Percentiles rank a stretch among this genome's conserved stretches.
Conservation (phyloP, 2,113 vertebrate species). For the Channa maculata region DNA sequence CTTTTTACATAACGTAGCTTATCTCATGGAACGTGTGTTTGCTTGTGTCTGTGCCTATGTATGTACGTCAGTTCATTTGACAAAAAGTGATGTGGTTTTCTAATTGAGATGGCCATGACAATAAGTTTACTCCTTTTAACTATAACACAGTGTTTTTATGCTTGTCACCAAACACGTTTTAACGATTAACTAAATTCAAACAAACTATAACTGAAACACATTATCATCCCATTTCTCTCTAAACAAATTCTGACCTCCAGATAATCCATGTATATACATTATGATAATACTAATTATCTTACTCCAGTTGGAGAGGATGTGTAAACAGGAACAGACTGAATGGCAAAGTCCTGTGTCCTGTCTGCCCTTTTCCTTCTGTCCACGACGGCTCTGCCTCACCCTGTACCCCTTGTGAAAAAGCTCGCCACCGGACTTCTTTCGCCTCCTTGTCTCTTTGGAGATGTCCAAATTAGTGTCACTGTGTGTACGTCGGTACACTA, state of each 20-base stretch:
- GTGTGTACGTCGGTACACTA: slow-evolving; percentile 85
- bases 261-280: not conserved
- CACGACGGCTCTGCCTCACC: slow-evolving; percentile 82
- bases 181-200: not conserved
- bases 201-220: not conserved
- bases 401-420: slow-evolving; percentile 93
- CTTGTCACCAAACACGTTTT: not conserved
- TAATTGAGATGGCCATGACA: not conserved
- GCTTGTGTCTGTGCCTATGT: not conserved
- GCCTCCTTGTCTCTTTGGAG: slow-evolving; percentile 75
- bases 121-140: not conserved
- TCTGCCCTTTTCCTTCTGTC: slow-evolving; percentile 80
- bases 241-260: not conserved
- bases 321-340: slow-evolving; percentile 83
- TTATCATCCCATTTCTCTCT: not conserved
- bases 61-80: slow-evolving; percentile 4
- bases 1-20: slow-evolving; percentile 64
- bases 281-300: slow-evolving; percentile 72
- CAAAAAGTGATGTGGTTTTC: slow-evolving; percentile 8
- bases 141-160: slow-evolving; percentile 12
- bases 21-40: slow-evolving; percentile 32
- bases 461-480: slow-evolving; percentile 68
- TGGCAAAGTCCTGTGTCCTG: slow-evolving; percentile 61
- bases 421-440: slow-evolving; percentile 91
- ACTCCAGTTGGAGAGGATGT: slow-evolving; percentile 88